Evolutionary conservation across 2,113 vertebrate genomes (phyloP).

Genomic region (Osmerus eperlanus): DNA sequence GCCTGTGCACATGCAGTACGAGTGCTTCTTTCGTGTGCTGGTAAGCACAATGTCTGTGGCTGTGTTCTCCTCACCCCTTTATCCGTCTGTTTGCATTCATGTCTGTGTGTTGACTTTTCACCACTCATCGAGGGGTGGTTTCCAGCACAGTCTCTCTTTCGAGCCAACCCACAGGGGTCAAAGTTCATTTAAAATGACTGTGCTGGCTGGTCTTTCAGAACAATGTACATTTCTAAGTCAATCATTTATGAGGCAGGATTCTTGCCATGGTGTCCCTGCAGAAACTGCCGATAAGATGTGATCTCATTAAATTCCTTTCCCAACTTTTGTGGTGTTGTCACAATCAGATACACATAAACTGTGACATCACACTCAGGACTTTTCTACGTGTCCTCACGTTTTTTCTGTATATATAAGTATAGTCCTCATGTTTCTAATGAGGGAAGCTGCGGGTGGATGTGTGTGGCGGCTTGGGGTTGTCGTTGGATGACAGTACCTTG

Average conservation of each 20-base stretch:
- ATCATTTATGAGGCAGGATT: slow-evolving; percentile 32
- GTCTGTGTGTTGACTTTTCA: slow-evolving; percentile 8
- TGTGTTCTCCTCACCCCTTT: background rate
- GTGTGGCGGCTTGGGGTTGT: background rate
- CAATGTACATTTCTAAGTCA: slow-evolving; percentile 19
- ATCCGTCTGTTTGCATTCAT: slow-evolving; percentile 7
- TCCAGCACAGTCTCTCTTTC: background rate
- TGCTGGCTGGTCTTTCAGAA: slow-evolving; percentile 10
- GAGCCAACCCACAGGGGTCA: slow-evolving; percentile 19
- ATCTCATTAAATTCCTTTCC: background rate
- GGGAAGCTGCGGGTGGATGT: too few relatives aligned
- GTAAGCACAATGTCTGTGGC: background rate
- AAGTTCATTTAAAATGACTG: slow-evolving; percentile 21
- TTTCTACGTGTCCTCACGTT: too few relatives aligned
- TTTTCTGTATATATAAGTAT: too few relatives aligned
- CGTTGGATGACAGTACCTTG: slow-evolving; percentile 76
- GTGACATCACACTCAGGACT: too few relatives aligned
- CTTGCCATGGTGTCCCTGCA: slow-evolving; percentile 2
- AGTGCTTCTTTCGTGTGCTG: background rate
- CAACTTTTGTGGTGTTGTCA: background rate
- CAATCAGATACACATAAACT: background rate
- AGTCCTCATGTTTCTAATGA: too few relatives aligned
- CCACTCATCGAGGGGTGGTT: background rate
- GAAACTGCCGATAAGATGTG: slow-evolving; percentile 13
- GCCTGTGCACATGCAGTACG: background rate